Conservation (phyloP, 2,888 invertebrate genomes). For the Phania funesta region DNA sequence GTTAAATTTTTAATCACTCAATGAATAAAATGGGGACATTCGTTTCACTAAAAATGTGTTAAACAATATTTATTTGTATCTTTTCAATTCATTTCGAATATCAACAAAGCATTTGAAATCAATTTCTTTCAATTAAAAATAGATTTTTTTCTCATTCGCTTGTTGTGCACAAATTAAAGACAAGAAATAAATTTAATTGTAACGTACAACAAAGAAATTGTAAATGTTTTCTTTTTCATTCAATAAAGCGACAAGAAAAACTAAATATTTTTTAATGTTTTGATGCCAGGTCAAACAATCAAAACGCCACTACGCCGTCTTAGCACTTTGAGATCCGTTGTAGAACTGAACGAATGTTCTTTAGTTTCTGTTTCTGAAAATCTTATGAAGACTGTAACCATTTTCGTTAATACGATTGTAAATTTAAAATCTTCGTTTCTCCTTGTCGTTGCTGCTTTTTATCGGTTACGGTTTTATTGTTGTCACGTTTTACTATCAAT, state of each 20-base stretch:
- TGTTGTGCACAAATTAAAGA: neutral
- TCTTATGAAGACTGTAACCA: neutral
- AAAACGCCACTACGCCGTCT: slow-evolving; percentile 6
- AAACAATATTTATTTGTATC: no score
- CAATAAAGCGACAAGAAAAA: slow-evolving; percentile 27
- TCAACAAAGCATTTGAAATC: slow-evolving; percentile 39
- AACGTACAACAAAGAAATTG: slow-evolving; percentile 15
- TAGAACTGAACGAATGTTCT: slow-evolving; percentile 39
- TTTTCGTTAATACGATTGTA: slow-evolving; percentile 10
- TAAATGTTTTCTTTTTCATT: slow-evolving; percentile 34
- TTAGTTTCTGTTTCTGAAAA: slow-evolving; percentile 8
- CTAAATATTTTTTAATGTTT: neutral
- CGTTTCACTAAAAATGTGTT: no score
- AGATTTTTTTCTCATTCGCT: slow-evolving; percentile 7
- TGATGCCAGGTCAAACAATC: neutral
- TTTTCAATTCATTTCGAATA: neutral
- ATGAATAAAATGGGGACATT: no score
- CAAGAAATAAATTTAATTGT: slow-evolving; percentile 13
- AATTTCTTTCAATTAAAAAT: slow-evolving; percentile 57
- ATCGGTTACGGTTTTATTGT: slow-evolving; percentile 3
- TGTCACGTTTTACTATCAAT: slow-evolving; percentile 41
- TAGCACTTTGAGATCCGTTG: slow-evolving; percentile 50
- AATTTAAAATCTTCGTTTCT: slow-evolving; percentile 20
- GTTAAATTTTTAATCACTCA: no score
- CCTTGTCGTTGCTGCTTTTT: neutral